Evolutionary conservation across 2,113 vertebrate genomes (phyloP).

Genomic region (Chamaea fasciata): DNA sequence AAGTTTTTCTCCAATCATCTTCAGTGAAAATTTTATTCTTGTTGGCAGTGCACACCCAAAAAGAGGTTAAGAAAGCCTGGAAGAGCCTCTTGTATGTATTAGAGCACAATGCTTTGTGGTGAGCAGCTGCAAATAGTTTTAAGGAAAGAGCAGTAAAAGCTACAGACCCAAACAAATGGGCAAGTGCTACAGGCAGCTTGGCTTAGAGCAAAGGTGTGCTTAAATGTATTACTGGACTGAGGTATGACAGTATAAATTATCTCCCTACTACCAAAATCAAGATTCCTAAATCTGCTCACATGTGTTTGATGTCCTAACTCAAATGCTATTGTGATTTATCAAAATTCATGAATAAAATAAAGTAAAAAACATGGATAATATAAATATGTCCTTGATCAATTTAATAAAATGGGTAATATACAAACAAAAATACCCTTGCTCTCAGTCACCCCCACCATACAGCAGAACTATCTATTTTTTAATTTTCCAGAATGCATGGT

Average conservation of each 20-base stretch:
- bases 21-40: background rate
- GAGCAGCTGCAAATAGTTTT: background rate
- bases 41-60: background rate
- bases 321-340: background rate
- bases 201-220: background rate
- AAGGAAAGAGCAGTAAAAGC: background rate
- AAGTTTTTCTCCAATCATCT: background rate
- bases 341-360: background rate
- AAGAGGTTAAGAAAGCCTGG: background rate
- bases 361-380: background rate
- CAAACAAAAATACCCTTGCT: background rate
- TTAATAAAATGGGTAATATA: background rate
- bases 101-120: background rate
- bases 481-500: background rate
- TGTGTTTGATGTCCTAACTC: background rate
- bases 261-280: background rate
- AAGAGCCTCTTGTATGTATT: background rate
- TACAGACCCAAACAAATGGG: background rate
- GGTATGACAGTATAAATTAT: background rate
- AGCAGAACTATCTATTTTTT: background rate
- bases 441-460: background rate
- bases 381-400: background rate
- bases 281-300: background rate
- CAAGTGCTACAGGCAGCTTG: background rate
- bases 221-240: background rate